These are phyloP conservation scores for Eolophus roseicapilla DNA, from an alignment of 2,113 vertebrate species.

Conservation along the genomic window DNA sequence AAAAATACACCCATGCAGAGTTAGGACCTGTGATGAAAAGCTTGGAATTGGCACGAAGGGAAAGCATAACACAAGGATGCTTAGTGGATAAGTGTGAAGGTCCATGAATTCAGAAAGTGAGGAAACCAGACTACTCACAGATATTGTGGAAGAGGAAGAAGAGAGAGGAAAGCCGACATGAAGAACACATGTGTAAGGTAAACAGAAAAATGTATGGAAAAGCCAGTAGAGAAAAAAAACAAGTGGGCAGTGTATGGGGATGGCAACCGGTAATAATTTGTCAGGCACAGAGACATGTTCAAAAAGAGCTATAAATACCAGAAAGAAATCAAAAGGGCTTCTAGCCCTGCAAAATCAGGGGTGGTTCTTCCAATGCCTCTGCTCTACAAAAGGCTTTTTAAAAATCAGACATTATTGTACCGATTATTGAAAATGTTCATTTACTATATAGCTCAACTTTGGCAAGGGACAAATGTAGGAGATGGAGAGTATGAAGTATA, in stretches of 20 bases:
- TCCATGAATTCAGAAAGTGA: background rate
- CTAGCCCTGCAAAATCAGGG: background rate
- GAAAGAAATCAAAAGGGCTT: slow-evolving; percentile 16
- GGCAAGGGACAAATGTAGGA: slow-evolving; percentile 33
- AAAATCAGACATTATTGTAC: slow-evolving; percentile 62
- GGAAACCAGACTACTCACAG: background rate
- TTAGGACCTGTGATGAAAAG: background rate
- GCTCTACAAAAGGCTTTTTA: slow-evolving; percentile 31
- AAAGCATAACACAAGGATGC: background rate
- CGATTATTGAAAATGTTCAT: slow-evolving; percentile 57
- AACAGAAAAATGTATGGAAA: background rate
- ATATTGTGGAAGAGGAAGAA: background rate
- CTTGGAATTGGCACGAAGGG: background rate
- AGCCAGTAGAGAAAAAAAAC: background rate
- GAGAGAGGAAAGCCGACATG: background rate
- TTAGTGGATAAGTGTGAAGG: background rate
- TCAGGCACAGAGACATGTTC: background rate
- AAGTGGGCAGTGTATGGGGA: background rate
- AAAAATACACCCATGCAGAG: background rate
- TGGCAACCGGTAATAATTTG: background rate
- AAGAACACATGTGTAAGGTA: background rate
- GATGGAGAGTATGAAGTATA: slow-evolving; percentile 5
- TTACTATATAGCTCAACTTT: slow-evolving; percentile 64
- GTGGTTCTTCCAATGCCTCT: background rate
- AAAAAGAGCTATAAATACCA: slow-evolving; percentile 45